Evolutionary conservation across 2,888 invertebrate species (phyloP), one percentile per base, ranked within the genome.

Genomic region (Netelia fuscicornis): DNA sequence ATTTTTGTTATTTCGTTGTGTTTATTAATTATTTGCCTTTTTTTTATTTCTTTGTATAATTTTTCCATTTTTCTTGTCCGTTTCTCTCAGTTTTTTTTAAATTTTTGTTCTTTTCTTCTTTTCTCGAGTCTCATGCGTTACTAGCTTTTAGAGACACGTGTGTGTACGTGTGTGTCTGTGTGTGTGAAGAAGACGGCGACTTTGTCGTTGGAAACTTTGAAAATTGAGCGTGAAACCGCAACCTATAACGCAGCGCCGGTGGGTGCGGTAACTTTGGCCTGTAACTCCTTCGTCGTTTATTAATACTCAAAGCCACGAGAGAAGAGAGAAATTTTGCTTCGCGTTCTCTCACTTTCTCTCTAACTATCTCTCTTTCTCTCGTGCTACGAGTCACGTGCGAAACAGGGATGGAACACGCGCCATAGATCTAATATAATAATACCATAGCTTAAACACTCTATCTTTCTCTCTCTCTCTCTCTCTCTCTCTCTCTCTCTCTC

Each of bases 171-270:
- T n/a, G 20, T 11, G 48, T 17, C 60, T 13, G 54, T 9, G 30
- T 30, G 30, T 30, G 30, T 30, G 30, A 3, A 30, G 30, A 30
- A 58, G 77, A 37, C 56, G 44, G 48, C 9, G 20, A 78, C 78
- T 75, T 79, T 78, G 81, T 79, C 75, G 81, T 54, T 65, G 30
- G 74, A 79, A 85, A 85, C 78, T 85, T 85, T 75, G 84, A 85
- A 81, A 85, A 85, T 85, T 81, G 81, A 85, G 81, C 84, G 81
- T 75, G 84, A 85, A 85, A 85, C 84, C 84, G 78, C 84, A 74
- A 74, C 64, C 58, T 76, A 80, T 71, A 77, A 77, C 65, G 84
- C 81, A 81, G 75, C 81, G 75, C 68, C 65, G 72, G 67, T n/a
- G 30, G 30, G 58, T 67, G 80, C 56, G 70, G 74, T 77, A 81